Base-by-base conservation (phyloP, 2,113 vertebrate genomes). In the Microtus pennsylvanicus region DNA sequence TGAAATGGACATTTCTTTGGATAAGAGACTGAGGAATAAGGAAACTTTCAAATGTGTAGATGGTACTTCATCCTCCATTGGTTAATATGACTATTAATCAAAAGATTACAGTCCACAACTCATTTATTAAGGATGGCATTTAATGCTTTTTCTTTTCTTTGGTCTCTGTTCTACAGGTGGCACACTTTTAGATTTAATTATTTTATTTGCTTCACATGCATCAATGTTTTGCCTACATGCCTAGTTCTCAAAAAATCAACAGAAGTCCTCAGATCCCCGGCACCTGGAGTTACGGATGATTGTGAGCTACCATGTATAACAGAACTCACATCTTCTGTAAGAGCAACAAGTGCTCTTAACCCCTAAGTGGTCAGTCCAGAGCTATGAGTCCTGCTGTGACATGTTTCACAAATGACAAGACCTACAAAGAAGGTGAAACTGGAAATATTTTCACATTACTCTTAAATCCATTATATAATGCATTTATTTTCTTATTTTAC, bases 391-490 rank as follows among this genome's bases (percentile, higher is more conserved):
- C 3, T 17, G n/a, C n/a, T 65, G n/a, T 9, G 6, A 42, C n/a
- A 65, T 30, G 42, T 17, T 47, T n/a, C 69, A 8, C 16, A 82
- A 91, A 78, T 74, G 50, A 33, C 28, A 91, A 80, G 24, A 5
- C 35, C 72, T 42, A 19, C 63, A 19, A 1, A 16, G 55, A 80
- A 91, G 85, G 35, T 3, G 42, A 21, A 19, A 82, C 47, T 75
- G n/a, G 9, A 30, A 69, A 87, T 85, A 58, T 42, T 74, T n/a
- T 92, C 35, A 78, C 21, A 38, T 94, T 92, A 33, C 12, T 88
- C 16, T 94, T 89, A 65, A 94, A 70, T n/a, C 11, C 30, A 52
- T 55, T 78, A 55, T 70, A 91, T 65, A 75, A 77, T 82, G 61
- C 30, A 74, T 88, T 69, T n/a, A 58, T 70, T 89, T 93, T 95